Percentiles rank a stretch among this genome's conserved stretches.
Conservation (phyloP, 2,888 invertebrate species). For the Ypsolopha scabrella region DNA sequence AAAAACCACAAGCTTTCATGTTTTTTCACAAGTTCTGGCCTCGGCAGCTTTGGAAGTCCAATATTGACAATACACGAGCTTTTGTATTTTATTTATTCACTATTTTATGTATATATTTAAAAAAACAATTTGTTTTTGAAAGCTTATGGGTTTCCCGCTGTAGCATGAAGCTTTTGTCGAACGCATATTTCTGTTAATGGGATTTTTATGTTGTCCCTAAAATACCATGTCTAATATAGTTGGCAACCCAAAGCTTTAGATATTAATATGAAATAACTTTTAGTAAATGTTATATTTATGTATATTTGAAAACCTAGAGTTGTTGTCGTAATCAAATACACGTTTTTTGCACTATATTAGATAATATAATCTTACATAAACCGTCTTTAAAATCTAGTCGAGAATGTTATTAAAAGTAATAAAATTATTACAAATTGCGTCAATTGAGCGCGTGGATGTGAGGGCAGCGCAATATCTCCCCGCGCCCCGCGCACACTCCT, state of each 20-base stretch:
- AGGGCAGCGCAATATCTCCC: too few relatives aligned
- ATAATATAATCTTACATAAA: too few relatives aligned
- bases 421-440: too few relatives aligned
- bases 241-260: constrained; percentile 51
- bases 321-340: too few relatives aligned
- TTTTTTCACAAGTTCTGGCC: constrained; percentile 17
- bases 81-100: constrained; percentile 13
- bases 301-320: too few relatives aligned
- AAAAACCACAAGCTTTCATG: constrained; percentile 61
- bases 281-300: too few relatives aligned
- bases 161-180: constrained; percentile 41
- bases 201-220: constrained; percentile 13
- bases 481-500: too few relatives aligned
- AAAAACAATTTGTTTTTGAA: constrained; percentile 33
- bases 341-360: too few relatives aligned
- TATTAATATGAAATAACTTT: constrained; percentile 2
- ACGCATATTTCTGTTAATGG: constrained; percentile 15
- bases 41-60: constrained; percentile 41
- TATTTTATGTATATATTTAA: constrained; percentile 13
- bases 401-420: too few relatives aligned
- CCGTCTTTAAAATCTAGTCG: too few relatives aligned
- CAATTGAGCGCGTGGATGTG: too few relatives aligned
- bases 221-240: constrained; percentile 15
- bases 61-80: constrained; percentile 46
- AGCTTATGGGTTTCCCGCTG: constrained; percentile 61